These are phyloP conservation scores for Amiota minor DNA, from an alignment of 2,888 invertebrate species.

Conservation along the genomic window DNA sequence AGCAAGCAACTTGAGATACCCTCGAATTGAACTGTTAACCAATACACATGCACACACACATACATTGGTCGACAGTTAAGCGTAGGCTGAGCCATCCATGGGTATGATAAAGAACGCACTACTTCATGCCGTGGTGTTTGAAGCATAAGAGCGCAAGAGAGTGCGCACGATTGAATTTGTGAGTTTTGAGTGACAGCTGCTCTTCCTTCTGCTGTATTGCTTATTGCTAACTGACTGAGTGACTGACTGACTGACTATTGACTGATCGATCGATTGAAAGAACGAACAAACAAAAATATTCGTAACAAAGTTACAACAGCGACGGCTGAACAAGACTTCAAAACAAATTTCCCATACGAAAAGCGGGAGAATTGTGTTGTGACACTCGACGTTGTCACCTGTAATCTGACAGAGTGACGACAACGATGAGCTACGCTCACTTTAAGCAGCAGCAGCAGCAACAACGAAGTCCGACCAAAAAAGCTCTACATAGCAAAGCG, in stretches of 20 bases:
- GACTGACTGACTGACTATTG: constrained; percentile 2
- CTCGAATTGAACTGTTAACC: constrained; percentile 68
- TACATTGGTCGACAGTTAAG: not conserved
- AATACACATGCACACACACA: constrained; percentile 37
- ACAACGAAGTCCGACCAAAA: constrained; percentile 15
- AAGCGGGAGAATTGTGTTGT: constrained; percentile 44
- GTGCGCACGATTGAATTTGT: not conserved
- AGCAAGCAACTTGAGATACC: constrained; percentile 31
- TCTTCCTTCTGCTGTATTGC: not conserved
- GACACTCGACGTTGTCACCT: constrained; percentile 74
- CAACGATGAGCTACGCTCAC: constrained; percentile 34
- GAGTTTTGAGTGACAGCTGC: constrained; percentile 20
- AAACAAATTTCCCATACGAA: constrained; percentile 8
- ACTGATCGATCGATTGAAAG: constrained; percentile 43
- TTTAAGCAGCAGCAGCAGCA: constrained; percentile 3
- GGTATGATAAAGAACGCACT: constrained; percentile 11
- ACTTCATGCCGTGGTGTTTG: not conserved
- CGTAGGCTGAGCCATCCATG: not conserved
- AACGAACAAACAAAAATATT: not conserved
- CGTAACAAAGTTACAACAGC: constrained; percentile 34
- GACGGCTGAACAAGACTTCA: constrained; percentile 36
- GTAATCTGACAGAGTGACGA: constrained; percentile 70
- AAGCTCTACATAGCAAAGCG: not conserved
- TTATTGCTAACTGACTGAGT: not conserved
- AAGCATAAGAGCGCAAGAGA: not conserved